A percentile compares a stretch with the other conserved stretches of the same genome.
Evolutionary conservation across 2,888 invertebrate species (phyloP).

Genomic region (Lasioglossum marginatum): DNA sequence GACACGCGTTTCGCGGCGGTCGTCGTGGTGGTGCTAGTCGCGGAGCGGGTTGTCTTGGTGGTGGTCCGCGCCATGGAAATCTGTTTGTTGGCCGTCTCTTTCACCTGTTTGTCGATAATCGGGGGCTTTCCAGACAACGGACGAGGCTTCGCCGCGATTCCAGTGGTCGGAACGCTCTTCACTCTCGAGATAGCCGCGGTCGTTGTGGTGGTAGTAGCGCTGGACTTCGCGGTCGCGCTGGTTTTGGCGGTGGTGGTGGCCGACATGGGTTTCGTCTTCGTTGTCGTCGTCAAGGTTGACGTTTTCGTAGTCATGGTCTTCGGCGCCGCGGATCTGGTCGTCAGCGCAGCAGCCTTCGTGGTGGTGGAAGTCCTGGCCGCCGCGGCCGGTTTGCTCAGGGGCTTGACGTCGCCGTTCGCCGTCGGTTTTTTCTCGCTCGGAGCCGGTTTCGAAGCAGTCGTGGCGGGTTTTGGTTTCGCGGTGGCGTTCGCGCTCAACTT

Average conservation of each 20-base stretch:
- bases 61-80: constrained; percentile 86
- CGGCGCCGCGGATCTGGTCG: constrained; percentile 56
- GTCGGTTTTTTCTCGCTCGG: constrained; percentile 86
- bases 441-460: constrained; percentile 62
- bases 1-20: constrained; percentile 66
- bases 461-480: constrained; percentile 36
- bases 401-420: constrained; percentile 86
- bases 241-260: constrained; percentile 63
- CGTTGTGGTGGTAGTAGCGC: constrained; percentile 69
- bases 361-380: constrained; percentile 40
- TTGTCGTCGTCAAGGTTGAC: constrained; percentile 42
- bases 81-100: constrained; percentile 90
- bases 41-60: constrained; percentile 68
- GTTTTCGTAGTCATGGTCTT: constrained; percentile 72
- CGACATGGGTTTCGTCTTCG: constrained; percentile 63
- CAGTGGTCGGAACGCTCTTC: constrained; percentile 75
- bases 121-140: constrained; percentile 75
- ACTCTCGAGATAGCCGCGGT: constrained; percentile 75
- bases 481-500: constrained; percentile 33
- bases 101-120: constrained; percentile 87
- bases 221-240: constrained; percentile 55
- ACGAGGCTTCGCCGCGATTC: constrained; percentile 73
- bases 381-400: constrained; percentile 67
- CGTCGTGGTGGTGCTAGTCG: constrained; percentile 59
- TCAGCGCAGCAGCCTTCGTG: constrained; percentile 68